Evolutionary conservation across 2,888 invertebrate species (phyloP).

Genomic region (Koerneria pararmatus): DNA sequence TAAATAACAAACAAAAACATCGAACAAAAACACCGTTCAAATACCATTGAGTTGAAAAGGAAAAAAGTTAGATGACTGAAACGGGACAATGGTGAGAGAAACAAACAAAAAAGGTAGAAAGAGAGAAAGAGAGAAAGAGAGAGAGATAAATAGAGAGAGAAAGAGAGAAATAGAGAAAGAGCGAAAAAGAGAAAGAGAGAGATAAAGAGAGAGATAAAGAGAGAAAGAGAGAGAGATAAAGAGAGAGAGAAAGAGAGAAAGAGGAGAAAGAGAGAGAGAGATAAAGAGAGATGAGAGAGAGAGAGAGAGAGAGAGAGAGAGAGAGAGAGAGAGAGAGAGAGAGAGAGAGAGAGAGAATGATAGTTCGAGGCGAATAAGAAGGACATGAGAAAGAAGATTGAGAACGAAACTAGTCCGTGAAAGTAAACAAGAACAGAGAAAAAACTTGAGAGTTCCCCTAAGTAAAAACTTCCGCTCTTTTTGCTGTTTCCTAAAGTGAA

Average conservation of each 20-base stretch:
- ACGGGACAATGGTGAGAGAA: too few relatives aligned
- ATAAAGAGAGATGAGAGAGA: background rate
- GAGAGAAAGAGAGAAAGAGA: background rate
- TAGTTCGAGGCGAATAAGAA: background rate
- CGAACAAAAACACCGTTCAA: too few relatives aligned
- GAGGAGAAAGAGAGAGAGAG: background rate
- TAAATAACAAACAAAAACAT: too few relatives aligned
- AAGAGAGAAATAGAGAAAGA: slow-evolving; percentile 4
- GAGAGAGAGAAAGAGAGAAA: background rate
- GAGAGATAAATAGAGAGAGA: background rate
- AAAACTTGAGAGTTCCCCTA: too few relatives aligned
- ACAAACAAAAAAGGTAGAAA: too few relatives aligned
- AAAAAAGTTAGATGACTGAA: too few relatives aligned
- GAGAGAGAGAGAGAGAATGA: background rate
- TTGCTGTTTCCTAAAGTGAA: too few relatives aligned
- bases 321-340: background rate
- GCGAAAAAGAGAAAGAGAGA: slow-evolving; percentile 4
- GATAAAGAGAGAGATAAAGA: background rate
- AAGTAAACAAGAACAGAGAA: too few relatives aligned
- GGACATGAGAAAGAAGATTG: too few relatives aligned
- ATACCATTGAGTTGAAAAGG: too few relatives aligned
- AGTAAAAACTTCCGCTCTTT: too few relatives aligned
- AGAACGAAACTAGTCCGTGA: too few relatives aligned
- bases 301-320: background rate
- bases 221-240: background rate